These are phyloP conservation scores for Anoplolepis gracilipes DNA, from an alignment of 1,140 invertebrate species.

Conservation along the genomic window DNA sequence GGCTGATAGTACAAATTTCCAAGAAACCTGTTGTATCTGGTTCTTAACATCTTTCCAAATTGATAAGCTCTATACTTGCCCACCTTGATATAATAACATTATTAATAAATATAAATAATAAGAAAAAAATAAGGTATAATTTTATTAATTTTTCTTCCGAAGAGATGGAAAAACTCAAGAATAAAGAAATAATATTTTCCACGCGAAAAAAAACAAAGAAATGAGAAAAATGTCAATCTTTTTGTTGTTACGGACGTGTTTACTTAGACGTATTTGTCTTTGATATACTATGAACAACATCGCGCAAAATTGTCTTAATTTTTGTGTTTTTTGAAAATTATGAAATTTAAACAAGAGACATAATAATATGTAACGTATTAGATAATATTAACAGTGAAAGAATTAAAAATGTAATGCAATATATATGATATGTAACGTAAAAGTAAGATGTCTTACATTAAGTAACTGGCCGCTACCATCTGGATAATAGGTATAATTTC, in stretches of 20 bases:
- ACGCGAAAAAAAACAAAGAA: slow-evolving; percentile 17
- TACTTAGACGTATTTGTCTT: neutral
- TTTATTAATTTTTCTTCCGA: neutral
- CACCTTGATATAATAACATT: slow-evolving; percentile 75
- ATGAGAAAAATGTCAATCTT: slow-evolving; percentile 26
- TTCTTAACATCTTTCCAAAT: slow-evolving; percentile 81
- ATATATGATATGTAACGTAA: neutral
- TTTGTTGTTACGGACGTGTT: neutral
- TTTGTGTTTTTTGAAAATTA: too few species aligned
- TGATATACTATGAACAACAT: neutral
- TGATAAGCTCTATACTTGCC: slow-evolving; percentile 83
- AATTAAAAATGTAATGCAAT: neutral
- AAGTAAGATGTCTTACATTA: slow-evolving; percentile 86
- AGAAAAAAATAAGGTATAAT: neutral
- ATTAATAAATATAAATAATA: slow-evolving; percentile 2
- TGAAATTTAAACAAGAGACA: too few species aligned
- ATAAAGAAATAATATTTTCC: neutral
- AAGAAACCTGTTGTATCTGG: slow-evolving; percentile 81
- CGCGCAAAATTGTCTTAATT: too few species aligned
- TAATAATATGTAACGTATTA: too few species aligned
- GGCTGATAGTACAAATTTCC: slow-evolving; percentile 82
- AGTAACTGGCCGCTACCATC: slow-evolving; percentile 90
- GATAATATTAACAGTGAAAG: too few species aligned
- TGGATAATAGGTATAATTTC: slow-evolving; percentile 87
- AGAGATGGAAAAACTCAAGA: neutral